Conservation (phyloP, 2,113 vertebrate species). For the Climacteris rufus region DNA sequence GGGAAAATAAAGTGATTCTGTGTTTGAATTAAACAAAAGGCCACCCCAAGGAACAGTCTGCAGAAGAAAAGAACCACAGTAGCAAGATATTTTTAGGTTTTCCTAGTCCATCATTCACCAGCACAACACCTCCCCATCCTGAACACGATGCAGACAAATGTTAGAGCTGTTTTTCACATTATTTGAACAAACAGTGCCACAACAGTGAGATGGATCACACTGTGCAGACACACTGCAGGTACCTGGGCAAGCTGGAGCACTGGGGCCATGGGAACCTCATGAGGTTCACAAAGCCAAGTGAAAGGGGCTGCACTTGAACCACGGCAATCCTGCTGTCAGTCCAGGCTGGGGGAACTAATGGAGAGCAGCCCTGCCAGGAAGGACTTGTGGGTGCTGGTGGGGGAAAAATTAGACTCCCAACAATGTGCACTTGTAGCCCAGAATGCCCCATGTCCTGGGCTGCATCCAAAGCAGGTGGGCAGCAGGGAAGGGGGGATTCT, state of each 20-base stretch:
- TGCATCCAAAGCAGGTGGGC: neutral
- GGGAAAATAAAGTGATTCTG: neutral
- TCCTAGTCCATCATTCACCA: neutral
- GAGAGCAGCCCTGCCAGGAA: neutral
- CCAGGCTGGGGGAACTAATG: neutral
- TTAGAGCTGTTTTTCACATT: neutral
- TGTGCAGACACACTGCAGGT: rapidly evolving
- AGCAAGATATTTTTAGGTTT: neutral
- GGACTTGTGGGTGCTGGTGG: neutral
- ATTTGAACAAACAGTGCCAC: neutral
- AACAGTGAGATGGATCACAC: neutral
- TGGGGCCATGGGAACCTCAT: rapidly evolving
- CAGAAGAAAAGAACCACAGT: neutral
- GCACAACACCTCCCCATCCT: neutral
- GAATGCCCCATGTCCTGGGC: neutral
- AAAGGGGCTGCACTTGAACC: neutral
- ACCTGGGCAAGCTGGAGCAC: neutral
- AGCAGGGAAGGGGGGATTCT: neutral
- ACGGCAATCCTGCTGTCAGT: too few species aligned
- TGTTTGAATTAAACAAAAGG: neutral
- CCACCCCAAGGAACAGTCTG: neutral
- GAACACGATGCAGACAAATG: neutral
- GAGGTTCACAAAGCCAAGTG: neutral
- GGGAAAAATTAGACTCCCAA: neutral
- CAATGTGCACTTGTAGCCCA: neutral